Conservation (phyloP, 1,140 invertebrate species). For the Oreohelix idahoensis region DNA sequence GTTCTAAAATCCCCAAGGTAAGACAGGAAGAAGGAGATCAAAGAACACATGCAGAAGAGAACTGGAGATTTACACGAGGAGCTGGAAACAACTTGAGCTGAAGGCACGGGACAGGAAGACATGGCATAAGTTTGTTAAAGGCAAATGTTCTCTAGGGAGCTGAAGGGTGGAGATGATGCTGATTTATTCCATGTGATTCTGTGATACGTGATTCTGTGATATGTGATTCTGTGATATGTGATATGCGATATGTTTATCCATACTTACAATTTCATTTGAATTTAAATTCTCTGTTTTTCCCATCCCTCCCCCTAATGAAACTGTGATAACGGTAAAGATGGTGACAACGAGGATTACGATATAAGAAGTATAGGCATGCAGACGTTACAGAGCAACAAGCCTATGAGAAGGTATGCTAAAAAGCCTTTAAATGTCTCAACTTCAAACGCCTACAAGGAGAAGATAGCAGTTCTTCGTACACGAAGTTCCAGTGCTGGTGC, state of each 20-base stretch:
- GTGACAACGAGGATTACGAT: conserved; percentile 34
- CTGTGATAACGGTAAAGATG: neutral
- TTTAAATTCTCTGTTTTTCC: neutral
- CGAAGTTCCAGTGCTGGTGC: neutral
- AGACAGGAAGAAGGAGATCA: no score
- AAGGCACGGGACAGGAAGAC: no score
- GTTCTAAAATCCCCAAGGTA: no score
- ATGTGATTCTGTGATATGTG: no score
- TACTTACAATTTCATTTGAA: neutral
- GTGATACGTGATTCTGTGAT: no score
- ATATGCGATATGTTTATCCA: neutral
- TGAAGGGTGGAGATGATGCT: no score
- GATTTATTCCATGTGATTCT: no score
- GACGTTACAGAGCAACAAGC: conserved; percentile 3
- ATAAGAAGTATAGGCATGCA: conserved; percentile 44
- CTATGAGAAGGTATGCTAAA: neutral
- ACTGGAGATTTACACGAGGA: no score
- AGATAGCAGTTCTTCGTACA: neutral
- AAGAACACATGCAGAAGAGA: no score
- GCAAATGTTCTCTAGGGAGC: no score
- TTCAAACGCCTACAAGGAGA: neutral
- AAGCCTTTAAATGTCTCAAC: neutral
- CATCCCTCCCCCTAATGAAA: neutral
- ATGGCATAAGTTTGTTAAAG: no score
- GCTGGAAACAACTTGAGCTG: no score